Evolutionary conservation across 53 echinoderm and acorn worm genomes (phyloP).

Genomic region (Holothuria leucospilota): DNA sequence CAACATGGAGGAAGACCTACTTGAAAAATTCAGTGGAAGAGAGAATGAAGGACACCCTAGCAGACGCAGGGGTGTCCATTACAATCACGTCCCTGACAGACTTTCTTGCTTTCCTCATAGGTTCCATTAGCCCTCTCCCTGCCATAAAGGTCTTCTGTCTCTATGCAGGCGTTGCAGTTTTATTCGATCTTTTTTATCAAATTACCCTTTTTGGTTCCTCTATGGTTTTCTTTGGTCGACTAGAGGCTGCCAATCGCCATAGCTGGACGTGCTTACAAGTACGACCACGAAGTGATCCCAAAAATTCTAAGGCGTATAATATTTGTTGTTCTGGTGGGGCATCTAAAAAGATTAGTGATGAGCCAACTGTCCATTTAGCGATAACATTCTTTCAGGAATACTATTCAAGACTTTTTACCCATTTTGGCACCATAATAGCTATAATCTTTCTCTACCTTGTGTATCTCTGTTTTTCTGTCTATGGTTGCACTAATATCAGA

Average conservation of each 20-base stretch:
- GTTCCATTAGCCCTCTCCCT: slow-evolving; percentile 78
- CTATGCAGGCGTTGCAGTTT: slow-evolving; percentile 82
- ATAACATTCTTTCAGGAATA: slow-evolving; percentile 60
- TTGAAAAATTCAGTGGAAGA: slow-evolving; percentile 64
- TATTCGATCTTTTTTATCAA: slow-evolving; percentile 87
- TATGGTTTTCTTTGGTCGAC: slow-evolving; percentile 78
- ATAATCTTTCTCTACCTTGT: slow-evolving; percentile 42
- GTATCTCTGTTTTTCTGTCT: slow-evolving; percentile 58
- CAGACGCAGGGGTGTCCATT: slow-evolving; percentile 92
- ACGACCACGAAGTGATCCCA: slow-evolving; percentile 63
- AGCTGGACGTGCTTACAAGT: slow-evolving; percentile 75
- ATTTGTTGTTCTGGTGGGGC: slow-evolving; percentile 79
- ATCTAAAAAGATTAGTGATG: background rate
- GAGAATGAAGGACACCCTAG: slow-evolving; percentile 79
- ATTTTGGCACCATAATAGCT: slow-evolving; percentile 9
- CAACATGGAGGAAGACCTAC: slow-evolving; percentile 84
- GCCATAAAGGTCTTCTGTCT: slow-evolving; percentile 85
- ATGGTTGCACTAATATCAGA: slow-evolving; percentile 44
- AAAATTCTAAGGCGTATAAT: slow-evolving; percentile 58
- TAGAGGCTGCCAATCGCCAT: slow-evolving; percentile 76
- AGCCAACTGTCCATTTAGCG: background rate
- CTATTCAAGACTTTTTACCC: slow-evolving; percentile 50
- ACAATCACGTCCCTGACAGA: slow-evolving; percentile 95
- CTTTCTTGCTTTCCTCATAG: slow-evolving; percentile 83
- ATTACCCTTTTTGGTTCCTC: slow-evolving; percentile 85